These are phyloP conservation scores for human DNA, from an alignment of 2,113 vertebrate genomes.

Conservation along the genomic window GRCh38 chr17:50471001-50471500, in stretches of 20 bases:
- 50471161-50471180: background rate
- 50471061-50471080: conserved; percentile 88
- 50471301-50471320: conserved; percentile 3
- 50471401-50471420: conserved; percentile 73
- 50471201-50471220: background rate
- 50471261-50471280: background rate
- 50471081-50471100: conserved; percentile 87
- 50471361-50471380: conserved; percentile 66
- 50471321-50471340: conserved; percentile 5
- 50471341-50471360: conserved; percentile 36
- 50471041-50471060: conserved; percentile 97
- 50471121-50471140: conserved; percentile 92
- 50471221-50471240: background rate
- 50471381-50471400: conserved; percentile 77
- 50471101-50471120: conserved; percentile 88
- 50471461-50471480: conserved; percentile 36
- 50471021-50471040: conserved; percentile 92
- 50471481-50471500: background rate
- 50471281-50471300: background rate
- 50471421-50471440: conserved; percentile 52
- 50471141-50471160: background rate
- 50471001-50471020: background rate
- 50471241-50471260: background rate
- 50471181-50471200: rapidly evolving
- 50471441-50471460: conserved; percentile 53